Conservation (phyloP, 2,113 vertebrate genomes). For the Gracilinanus agilis region DNA sequence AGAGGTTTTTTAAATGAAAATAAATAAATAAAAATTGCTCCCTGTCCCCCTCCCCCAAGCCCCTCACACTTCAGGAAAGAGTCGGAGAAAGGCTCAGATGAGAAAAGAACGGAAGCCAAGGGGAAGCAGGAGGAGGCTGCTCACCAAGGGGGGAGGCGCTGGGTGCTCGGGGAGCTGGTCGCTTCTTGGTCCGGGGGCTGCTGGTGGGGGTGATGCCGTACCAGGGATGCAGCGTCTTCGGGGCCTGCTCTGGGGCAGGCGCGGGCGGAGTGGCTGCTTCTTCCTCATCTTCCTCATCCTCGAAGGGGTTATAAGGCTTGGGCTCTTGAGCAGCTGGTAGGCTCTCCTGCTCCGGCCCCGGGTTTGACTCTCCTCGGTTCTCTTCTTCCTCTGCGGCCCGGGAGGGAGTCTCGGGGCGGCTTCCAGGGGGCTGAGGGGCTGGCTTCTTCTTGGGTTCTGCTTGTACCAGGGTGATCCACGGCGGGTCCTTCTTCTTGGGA, state of each 20-base stretch:
- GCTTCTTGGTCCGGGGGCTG: conserved; percentile 90
- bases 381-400: conserved; percentile 70
- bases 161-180: conserved; percentile 91
- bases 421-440: conserved; percentile 87
- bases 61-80: too few species aligned
- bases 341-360: conserved; percentile 46
- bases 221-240: conserved; percentile 92
- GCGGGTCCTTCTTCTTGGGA: conserved; percentile 92
- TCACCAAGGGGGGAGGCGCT: conserved; percentile 85
- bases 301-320: conserved; percentile 93
- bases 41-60: too few species aligned
- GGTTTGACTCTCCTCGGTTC: conserved; percentile 41
- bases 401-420: conserved; percentile 35
- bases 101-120: too few species aligned
- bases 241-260: conserved; percentile 71
- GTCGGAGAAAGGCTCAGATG: too few species aligned
- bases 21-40: too few species aligned
- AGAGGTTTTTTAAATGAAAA: too few species aligned
- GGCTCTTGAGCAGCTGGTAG: conserved; percentile 70
- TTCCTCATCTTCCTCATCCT: conserved; percentile 87
- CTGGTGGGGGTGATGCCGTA: conserved; percentile 94
- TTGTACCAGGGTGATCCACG: conserved; percentile 96
- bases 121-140: conserved; percentile 35
- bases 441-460: conserved; percentile 93
- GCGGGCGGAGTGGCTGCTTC: conserved; percentile 63